Base-by-base conservation (phyloP, 2,888 invertebrate genomes). In the Caenorhabditis sp. region DNA sequence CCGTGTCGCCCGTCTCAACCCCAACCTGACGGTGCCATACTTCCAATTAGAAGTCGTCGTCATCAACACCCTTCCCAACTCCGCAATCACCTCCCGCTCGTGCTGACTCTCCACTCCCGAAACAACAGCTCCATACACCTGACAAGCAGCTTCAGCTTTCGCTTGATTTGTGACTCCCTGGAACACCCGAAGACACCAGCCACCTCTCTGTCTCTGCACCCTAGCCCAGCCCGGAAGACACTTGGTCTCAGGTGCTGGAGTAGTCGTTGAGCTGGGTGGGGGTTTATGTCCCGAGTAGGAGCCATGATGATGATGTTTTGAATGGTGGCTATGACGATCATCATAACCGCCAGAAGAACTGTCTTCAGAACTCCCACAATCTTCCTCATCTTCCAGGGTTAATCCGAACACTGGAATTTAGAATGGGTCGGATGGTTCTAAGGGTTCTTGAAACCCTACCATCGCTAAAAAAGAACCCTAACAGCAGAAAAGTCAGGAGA, bases 11-110 rank as follows among this genome's bases (percentile, higher is more conserved):
- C 68, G 40, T 1, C 15, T 20, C n/a, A 69, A 35, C 55, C 68
- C 68, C 24, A 44, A 40, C 35, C 68, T 58, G 32, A 69, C 22
- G 18, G 68, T 58, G 32, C 68, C 68, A 22, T 58, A 58, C n/a
- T 69, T 69, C 68, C 68, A 69, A 11, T 9, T 9, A 8, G 68
- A 32, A 9, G 68, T 32, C 18, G 32, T 22, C 18, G 32, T 32
- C 68, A 69, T 69, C 35, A 69, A 20, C 20, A 8, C 5, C 22
- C 6, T 69, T 32, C 68, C 68, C 24, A 69, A 58, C 20, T 69
- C 47, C 15, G 44, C 47, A n/a, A 60, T 50, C 20, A 18, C 20
- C 56, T 32, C 15, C n/a, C 69, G 15, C 26, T 69, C 69, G n/a
- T 8, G 9, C 1, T 20, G 5, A 15, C n/a, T 55, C 51, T 65